phyloP scores from a whole-genome alignment of 2,888 invertebrate species.

The Operophtera brumata region DNA sequence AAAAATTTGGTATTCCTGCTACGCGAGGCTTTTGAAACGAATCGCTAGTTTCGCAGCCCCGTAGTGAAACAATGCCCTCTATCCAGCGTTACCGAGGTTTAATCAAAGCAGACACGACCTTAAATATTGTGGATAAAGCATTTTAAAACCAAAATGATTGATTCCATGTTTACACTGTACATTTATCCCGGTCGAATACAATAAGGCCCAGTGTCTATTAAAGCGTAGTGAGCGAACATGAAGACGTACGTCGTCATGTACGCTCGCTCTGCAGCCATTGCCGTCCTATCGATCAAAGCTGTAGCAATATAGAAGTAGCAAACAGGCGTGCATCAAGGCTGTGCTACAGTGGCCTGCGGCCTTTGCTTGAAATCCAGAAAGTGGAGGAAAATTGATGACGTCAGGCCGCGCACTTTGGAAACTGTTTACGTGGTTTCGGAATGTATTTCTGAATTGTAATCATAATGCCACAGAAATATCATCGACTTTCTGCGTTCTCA shows the following conservation, averaged over 20 bases:
- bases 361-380: conserved; percentile 11
- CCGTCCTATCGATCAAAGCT: too few species aligned
- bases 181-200: neutral
- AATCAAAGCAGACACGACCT: conserved; percentile 42
- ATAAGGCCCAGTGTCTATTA: neutral
- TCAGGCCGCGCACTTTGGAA: conserved; percentile 20
- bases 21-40: too few species aligned
- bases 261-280: too few species aligned
- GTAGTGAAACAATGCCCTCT: conserved; percentile 40
- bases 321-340: neutral
- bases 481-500: neutral
- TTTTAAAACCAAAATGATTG: conserved; percentile 35
- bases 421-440: conserved; percentile 14
- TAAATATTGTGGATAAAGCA: conserved; percentile 50
- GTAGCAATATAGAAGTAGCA: too few species aligned
- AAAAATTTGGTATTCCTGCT: too few species aligned
- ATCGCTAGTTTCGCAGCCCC: conserved; percentile 32
- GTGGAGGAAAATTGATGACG: conserved; percentile 19
- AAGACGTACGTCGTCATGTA: too few species aligned
- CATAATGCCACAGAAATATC: neutral
- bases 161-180: conserved; percentile 28
- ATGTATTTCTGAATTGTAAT: conserved; percentile 8
- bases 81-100: conserved; percentile 43
- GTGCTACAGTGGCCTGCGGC: neutral
- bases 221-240: neutral